These are phyloP conservation scores for Erpetoichthys calabaricus DNA, from an alignment of 2,797 vertebrate species.

Conservation along the genomic window DNA sequence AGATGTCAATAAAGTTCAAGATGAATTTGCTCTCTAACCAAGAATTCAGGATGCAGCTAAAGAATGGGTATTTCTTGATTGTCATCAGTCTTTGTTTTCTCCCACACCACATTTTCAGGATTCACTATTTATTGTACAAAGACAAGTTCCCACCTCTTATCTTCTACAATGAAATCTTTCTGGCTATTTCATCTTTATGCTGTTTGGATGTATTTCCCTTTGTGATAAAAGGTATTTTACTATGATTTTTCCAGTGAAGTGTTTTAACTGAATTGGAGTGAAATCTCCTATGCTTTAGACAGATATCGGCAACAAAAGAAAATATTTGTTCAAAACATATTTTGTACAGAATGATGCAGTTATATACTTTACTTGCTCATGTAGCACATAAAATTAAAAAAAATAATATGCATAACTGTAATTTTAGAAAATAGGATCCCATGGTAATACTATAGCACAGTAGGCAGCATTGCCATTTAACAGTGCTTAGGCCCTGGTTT, in stretches of 20 bases:
- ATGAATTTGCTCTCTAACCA: slow-evolving; percentile 26
- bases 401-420: too few species aligned
- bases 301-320: too few species aligned
- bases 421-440: too few species aligned
- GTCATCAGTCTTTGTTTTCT: slow-evolving; percentile 45
- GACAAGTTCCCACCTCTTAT: slow-evolving; percentile 16
- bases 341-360: too few species aligned
- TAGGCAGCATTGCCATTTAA: too few species aligned
- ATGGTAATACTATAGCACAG: too few species aligned
- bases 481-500: too few species aligned
- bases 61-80: slow-evolving; percentile 44
- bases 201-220: slow-evolving; percentile 54
- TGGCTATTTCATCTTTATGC: slow-evolving; percentile 44
- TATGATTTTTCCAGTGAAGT: neutral
- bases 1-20: slow-evolving; percentile 26
- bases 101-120: slow-evolving; percentile 42
- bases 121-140: slow-evolving; percentile 35
- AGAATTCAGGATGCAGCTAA: slow-evolving; percentile 50
- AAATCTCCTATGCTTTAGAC: too few species aligned
- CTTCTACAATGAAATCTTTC: slow-evolving; percentile 38
- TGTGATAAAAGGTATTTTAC: slow-evolving; percentile 20
- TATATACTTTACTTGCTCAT: too few species aligned
- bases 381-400: too few species aligned
- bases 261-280: too few species aligned
- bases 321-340: too few species aligned